These are phyloP conservation scores for Ectemnius lituratus DNA, from an alignment of 2,888 invertebrate species.

Conservation along the genomic window DNA sequence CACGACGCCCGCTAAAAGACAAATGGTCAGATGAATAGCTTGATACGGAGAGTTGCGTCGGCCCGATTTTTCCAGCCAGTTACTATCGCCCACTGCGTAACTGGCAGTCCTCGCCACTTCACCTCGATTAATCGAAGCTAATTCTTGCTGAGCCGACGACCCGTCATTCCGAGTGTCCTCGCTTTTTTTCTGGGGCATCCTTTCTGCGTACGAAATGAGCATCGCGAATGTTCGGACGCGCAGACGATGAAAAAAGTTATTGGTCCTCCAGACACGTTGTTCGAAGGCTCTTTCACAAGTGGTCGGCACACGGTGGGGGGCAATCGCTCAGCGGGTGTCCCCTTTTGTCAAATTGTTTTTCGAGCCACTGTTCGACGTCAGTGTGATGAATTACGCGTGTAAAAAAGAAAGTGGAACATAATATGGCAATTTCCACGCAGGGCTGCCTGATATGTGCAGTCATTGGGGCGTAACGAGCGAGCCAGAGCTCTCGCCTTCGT, in stretches of 20 bases:
- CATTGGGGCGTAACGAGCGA: too few relatives aligned
- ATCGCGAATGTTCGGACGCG: not conserved
- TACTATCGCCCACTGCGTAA: conserved; percentile 10
- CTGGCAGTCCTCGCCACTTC: conserved; percentile 10
- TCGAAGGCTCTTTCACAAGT: too few relatives aligned
- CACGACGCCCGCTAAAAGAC: conserved; percentile 51
- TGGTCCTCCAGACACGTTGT: not conserved
- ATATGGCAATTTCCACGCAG: too few relatives aligned
- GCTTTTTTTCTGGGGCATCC: not conserved
- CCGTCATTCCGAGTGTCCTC: not conserved
- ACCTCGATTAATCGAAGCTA: not conserved
- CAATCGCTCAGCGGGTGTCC: too few relatives aligned
- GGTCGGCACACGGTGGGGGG: too few relatives aligned
- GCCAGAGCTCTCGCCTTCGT: too few relatives aligned
- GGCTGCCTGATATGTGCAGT: too few relatives aligned
- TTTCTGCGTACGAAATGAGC: not conserved
- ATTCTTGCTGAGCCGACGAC: not conserved
- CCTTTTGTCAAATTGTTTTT: too few relatives aligned
- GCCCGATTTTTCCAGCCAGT: conserved; percentile 31
- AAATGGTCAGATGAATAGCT: conserved; percentile 47
- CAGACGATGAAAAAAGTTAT: conserved; percentile 3
- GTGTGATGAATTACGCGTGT: too few relatives aligned
- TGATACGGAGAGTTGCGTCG: conserved; percentile 42
- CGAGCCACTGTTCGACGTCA: too few relatives aligned
- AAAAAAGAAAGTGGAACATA: too few relatives aligned